Conservation (phyloP, 2,888 invertebrate genomes). For the Mythimna ferrago region DNA sequence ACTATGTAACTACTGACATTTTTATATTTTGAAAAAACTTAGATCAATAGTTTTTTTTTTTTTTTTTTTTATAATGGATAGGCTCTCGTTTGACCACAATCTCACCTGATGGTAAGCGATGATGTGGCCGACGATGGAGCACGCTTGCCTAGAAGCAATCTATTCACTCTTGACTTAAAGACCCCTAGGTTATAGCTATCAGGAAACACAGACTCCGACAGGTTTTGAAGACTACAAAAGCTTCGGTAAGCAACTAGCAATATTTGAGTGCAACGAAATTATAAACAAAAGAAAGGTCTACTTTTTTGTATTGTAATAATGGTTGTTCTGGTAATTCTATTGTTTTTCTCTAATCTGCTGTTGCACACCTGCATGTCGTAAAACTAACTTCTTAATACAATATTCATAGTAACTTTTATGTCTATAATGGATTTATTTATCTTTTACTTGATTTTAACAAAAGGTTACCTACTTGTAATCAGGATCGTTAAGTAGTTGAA, state of each 20-base stretch:
- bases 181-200: too few species aligned
- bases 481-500: too few species aligned
- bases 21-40: not conserved
- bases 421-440: not conserved
- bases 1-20: too few species aligned
- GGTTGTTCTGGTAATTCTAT: conserved; percentile 7
- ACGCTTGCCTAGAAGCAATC: too few species aligned
- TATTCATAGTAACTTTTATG: not conserved
- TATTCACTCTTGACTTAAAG: too few species aligned
- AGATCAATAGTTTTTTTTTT: too few species aligned
- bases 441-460: not conserved
- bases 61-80: too few species aligned
- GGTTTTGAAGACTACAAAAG: too few species aligned
- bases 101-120: too few species aligned
- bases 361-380: conserved; percentile 79
- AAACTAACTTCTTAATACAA: conserved; percentile 61
- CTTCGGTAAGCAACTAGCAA: not conserved
- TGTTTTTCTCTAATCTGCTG: conserved; percentile 64
- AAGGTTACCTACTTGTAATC: not conserved
- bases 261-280: not conserved
- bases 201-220: too few species aligned
- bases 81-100: too few species aligned
- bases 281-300: conserved; percentile 8
- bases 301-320: conserved; percentile 1
- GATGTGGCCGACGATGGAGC: too few species aligned